Conservation (phyloP, 2,113 vertebrate species). For the Silurus asotus region DNA sequence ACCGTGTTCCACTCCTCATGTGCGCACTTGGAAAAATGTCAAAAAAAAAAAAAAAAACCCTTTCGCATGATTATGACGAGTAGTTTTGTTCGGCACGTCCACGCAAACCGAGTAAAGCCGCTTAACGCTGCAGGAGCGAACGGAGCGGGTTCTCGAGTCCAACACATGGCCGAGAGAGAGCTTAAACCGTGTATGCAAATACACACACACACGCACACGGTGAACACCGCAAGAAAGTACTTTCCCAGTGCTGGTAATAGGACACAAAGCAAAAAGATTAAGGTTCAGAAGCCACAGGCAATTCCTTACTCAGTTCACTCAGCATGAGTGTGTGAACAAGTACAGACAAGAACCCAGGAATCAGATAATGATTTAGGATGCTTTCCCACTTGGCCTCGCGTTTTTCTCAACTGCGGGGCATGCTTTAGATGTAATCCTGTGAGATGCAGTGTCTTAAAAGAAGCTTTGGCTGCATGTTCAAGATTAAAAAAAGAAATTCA, state of each 20-base stretch:
- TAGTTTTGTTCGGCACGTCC: background rate
- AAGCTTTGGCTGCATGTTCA: background rate
- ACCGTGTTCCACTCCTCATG: conserved; percentile 15
- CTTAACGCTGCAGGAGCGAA: background rate
- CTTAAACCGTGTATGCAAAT: background rate
- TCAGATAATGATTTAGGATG: conserved; percentile 2
- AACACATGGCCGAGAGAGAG: background rate
- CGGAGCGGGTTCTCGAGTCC: background rate
- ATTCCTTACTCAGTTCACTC: background rate
- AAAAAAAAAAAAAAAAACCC: too few species aligned
- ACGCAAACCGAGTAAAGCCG: background rate
- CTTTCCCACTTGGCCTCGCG: background rate
- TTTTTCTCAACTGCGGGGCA: conserved; percentile 7
- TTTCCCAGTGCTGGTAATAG: conserved; percentile 4
- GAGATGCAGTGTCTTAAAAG: background rate
- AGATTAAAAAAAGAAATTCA: background rate
- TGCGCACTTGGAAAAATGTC: background rate
- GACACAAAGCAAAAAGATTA: conserved; percentile 26
- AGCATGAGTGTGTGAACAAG: background rate
- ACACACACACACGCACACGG: background rate
- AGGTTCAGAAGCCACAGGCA: conserved; percentile 3
- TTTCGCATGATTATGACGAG: background rate
- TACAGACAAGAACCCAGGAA: background rate
- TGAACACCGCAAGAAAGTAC: conserved; percentile 18
- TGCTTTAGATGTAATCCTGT: background rate